Percentiles rank a stretch among this genome's conserved stretches.
Evolutionary conservation across 2,113 vertebrate species (phyloP).

Genomic region (Carettochelys insculpta): DNA sequence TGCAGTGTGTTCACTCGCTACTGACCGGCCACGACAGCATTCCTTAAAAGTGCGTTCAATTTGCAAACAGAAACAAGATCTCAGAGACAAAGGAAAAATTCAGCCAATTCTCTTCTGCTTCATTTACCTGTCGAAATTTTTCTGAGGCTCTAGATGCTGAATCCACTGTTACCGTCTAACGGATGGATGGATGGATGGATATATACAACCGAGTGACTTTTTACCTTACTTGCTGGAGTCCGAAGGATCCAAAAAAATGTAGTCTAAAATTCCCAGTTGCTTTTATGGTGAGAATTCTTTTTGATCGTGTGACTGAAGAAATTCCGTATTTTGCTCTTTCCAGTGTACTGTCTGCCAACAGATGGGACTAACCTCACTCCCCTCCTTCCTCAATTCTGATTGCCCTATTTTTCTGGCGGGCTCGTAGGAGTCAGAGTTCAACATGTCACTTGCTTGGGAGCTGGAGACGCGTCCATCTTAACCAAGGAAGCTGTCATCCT

Average conservation of each 20-base stretch:
- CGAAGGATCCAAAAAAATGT: constrained; percentile 42
- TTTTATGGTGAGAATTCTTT: constrained; percentile 43
- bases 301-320: constrained; percentile 17
- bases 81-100: background rate
- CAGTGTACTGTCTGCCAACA: constrained; percentile 4
- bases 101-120: background rate
- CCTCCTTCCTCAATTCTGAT: background rate
- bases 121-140: background rate
- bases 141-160: background rate
- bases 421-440: background rate
- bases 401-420: background rate
- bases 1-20: background rate
- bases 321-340: constrained; percentile 17
- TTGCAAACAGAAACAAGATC: background rate
- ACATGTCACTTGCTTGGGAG: background rate
- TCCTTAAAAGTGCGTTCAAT: background rate
- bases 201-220: background rate
- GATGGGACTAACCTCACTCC: constrained; percentile 16
- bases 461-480: background rate
- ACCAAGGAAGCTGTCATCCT: background rate
- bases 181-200: too few species aligned
- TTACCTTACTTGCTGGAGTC: constrained; percentile 30
- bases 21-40: background rate
- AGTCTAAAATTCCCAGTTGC: constrained; percentile 33
- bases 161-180: constrained; percentile 19